Conservation (phyloP, 2,113 vertebrate genomes). For the Butorides virescens region DNA sequence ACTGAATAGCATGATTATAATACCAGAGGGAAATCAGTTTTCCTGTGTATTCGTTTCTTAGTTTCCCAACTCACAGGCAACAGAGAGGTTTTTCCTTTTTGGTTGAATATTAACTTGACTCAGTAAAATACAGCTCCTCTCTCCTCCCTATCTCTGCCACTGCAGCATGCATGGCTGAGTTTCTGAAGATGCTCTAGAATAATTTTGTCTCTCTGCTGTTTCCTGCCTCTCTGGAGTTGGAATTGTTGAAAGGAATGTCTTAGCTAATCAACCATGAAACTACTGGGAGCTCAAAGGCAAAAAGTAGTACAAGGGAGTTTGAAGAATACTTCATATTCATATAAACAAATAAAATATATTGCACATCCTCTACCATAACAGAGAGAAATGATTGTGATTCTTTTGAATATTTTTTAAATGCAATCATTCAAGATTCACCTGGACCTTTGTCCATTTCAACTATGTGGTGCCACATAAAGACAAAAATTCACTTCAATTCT, state of each 20-base stretch:
- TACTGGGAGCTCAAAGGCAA: neutral
- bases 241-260: neutral
- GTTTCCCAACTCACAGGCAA: neutral
- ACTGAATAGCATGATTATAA: neutral
- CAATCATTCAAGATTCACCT: neutral
- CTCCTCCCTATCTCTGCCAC: neutral
- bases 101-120: neutral
- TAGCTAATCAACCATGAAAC: neutral
- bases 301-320: neutral
- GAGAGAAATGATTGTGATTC: neutral
- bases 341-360: neutral
- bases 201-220: neutral
- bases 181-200: neutral
- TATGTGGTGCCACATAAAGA: neutral
- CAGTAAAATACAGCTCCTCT: neutral
- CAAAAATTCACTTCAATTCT: neutral
- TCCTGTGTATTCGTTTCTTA: neutral
- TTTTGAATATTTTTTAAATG: neutral
- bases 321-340: neutral
- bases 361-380: neutral
- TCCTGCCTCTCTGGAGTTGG: neutral
- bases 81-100: neutral
- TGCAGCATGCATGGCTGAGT: neutral
- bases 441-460: neutral
- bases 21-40: neutral